Evolutionary conservation across 1,140 invertebrate species (phyloP).

Genomic region (Steinernema khuongi): DNA sequence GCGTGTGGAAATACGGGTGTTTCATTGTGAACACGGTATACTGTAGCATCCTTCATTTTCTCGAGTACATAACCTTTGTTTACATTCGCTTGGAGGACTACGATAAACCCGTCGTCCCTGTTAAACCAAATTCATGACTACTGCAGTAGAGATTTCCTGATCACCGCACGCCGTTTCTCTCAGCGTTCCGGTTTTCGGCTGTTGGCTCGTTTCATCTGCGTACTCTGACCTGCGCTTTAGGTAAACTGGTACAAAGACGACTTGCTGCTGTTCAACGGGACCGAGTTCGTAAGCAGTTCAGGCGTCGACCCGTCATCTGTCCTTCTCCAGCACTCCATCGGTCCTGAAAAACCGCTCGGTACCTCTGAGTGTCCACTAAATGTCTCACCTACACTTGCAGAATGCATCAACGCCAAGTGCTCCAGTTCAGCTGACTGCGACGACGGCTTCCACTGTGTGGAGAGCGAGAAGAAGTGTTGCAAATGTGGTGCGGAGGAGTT

Average conservation of each 20-base stretch:
- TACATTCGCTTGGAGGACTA: too few species aligned
- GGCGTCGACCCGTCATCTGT: constrained; percentile 17
- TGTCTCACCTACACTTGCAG: constrained; percentile 16
- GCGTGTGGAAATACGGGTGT: too few species aligned
- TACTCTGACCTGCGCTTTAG: constrained; percentile 1
- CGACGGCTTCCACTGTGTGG: constrained; percentile 33
- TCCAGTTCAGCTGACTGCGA: constrained; percentile 27
- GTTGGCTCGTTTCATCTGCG: neutral
- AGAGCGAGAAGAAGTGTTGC: constrained; percentile 39
- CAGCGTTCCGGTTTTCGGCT: constrained; percentile 12
- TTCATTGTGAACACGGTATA: too few species aligned
- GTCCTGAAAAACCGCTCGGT: constrained; percentile 8
- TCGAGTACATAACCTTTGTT: too few species aligned
- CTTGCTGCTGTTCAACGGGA: constrained; percentile 34
- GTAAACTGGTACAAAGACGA: constrained; percentile 40
- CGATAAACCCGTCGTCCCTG: too few species aligned
- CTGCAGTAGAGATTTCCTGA: too few species aligned
- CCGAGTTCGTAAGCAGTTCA: constrained; percentile 29
- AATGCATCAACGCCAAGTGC: constrained; percentile 22
- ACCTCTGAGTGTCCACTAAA: constrained; percentile 10
- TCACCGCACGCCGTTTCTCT: too few species aligned
- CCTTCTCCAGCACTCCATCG: constrained; percentile 20
- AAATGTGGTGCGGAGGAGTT: constrained; percentile 34
- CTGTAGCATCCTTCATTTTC: too few species aligned
- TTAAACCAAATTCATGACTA: too few species aligned